phyloP scores from a whole-genome alignment of 2,888 invertebrate species.

The Elegia similella region DNA sequence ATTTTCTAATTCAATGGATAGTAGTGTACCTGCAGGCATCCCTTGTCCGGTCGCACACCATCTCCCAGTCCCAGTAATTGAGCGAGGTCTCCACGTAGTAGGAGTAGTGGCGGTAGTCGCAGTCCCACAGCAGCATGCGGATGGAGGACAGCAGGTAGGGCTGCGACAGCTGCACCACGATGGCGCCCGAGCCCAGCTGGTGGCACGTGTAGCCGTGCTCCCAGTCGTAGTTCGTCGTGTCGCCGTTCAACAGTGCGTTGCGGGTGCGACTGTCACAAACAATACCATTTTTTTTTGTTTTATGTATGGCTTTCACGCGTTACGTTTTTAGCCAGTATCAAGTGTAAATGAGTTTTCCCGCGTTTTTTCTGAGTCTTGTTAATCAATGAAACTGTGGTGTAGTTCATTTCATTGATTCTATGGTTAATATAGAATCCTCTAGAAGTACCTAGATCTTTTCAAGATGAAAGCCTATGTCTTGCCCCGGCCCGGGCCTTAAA shows the following conservation, averaged over 20 bases:
- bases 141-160: constrained; percentile 96
- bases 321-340: too few species aligned
- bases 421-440: too few species aligned
- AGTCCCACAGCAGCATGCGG: constrained; percentile 97
- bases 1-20: too few species aligned
- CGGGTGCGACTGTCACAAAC: constrained; percentile 86
- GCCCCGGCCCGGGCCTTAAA: too few species aligned
- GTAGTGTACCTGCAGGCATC: constrained; percentile 88
- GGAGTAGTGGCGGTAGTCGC: constrained; percentile 96
- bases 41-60: constrained; percentile 92
- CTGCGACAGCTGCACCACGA: constrained; percentile 97
- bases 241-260: constrained; percentile 97
- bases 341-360: too few species aligned
- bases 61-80: constrained; percentile 95
- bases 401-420: too few species aligned
- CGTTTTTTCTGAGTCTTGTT: too few species aligned
- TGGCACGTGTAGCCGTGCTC: constrained; percentile 99
- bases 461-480: too few species aligned
- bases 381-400: too few species aligned
- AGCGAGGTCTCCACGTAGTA: constrained; percentile 97
- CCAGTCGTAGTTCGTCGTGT: constrained; percentile 98
- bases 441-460: too few species aligned
- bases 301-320: background rate
- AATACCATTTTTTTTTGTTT: background rate
- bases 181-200: constrained; percentile 96